A percentile compares a stretch with the other conserved stretches of the same genome.
Evolutionary conservation across 2,113 vertebrate species (phyloP).

Genomic region (Rousettus leschenaultii): DNA sequence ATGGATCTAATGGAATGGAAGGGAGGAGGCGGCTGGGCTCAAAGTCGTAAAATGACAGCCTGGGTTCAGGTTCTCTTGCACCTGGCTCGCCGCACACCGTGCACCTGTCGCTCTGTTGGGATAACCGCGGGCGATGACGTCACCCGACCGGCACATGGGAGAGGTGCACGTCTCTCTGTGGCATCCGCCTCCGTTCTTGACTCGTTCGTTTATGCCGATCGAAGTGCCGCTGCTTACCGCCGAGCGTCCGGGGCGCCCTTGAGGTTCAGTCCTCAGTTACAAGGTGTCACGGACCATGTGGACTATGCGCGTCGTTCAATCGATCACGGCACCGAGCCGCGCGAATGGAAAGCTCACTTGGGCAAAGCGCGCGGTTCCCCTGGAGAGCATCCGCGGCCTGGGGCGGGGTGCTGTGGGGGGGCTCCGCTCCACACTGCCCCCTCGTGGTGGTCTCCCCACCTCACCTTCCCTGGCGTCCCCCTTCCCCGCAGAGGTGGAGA

Average conservation of each 20-base stretch:
- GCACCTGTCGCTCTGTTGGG: rapidly evolving
- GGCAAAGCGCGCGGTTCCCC: background rate
- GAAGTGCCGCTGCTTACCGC: background rate
- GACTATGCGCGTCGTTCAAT: background rate
- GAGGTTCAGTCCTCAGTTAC: background rate
- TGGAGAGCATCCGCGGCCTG: background rate
- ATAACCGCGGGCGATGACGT: rapidly evolving
- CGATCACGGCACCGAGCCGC: background rate
- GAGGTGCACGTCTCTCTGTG: background rate
- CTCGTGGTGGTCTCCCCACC: background rate
- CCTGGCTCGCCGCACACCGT: rapidly evolving
- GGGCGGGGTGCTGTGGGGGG: too few species aligned
- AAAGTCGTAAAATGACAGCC: background rate
- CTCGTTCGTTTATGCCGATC: background rate
- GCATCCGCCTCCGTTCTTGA: background rate
- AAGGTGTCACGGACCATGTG: background rate
- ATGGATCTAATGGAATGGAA: background rate
- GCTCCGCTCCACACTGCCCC: background rate
- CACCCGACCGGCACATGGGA: background rate
- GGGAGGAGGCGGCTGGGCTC: background rate
- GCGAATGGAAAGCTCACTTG: background rate
- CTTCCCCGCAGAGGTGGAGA: background rate
- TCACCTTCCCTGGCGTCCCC: background rate
- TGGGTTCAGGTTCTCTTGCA: rapidly evolving
- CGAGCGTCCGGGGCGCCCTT: background rate